Base-by-base conservation (phyloP, 2,113 vertebrate species). In the Procavia capensis region DNA sequence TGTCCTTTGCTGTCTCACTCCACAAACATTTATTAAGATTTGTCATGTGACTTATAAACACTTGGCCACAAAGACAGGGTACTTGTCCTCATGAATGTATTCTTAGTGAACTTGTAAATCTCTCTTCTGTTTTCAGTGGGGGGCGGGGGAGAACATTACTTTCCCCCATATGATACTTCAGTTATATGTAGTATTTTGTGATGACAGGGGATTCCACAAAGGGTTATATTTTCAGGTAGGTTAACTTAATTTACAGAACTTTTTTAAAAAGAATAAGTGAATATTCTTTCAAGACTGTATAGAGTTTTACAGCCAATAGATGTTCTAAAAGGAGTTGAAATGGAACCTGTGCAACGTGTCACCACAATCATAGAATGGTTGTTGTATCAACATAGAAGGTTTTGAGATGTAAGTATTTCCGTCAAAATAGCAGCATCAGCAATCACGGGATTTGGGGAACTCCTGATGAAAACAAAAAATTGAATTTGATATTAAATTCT, bases 241-340 rank as follows among this genome's bases (percentile, higher is more conserved):
- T 81, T 25, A 54, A 76, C 45, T n/a, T 75, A 74, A 76, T 83
- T 74, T 85, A 75, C 88, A 64, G 90, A 87, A 81, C 85, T 95
- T 74, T 24, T 36, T 94, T 61, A 3, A 70, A 86, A 86, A 83
- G 17, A 59, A 22, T 68, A 92, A 95, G 74, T 31, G 5, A 63
- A 39, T 25, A 34, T 59, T 41, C 25, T 13, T 84, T 19, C 17
- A 54, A 78, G 61, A 16, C 34, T 43, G 10, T 29, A 31, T 66
- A 22, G 57, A 87, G 8, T 34, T 82, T 83, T 86, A 79, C 22
- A 83, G 31, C 25, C 63, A 59, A 9, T 3, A 36, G 54, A 14
- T 11, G 41, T 9, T 16, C 27, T 2, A 34, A 68, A 87, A 91
- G 16, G 9, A 76, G 36, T 61, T 88, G 76, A 76, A 92, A 72